Percentiles rank a stretch among this genome's conserved stretches.
Evolutionary conservation across 2,797 vertebrate genomes (phyloP).

Genomic region (Microhierax caerulescens): DNA sequence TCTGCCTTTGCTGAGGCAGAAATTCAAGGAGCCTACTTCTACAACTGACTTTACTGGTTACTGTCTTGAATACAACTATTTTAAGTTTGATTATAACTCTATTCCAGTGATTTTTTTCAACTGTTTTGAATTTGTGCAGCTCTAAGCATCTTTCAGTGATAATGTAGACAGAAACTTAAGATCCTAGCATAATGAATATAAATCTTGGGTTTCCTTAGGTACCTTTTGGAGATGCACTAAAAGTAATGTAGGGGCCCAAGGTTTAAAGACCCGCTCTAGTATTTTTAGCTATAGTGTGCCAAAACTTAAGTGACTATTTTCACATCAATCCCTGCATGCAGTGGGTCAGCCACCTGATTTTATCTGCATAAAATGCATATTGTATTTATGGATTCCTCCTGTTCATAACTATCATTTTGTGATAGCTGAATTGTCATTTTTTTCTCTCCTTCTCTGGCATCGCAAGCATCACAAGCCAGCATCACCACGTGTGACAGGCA

Average conservation of each 20-base stretch:
- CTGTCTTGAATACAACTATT: neutral
- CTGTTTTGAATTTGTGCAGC: neutral
- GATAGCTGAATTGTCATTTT: neutral
- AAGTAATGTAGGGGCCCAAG: neutral
- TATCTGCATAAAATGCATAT: neutral
- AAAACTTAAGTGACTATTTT: neutral
- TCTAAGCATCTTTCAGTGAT: neutral
- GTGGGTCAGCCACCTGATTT: neutral
- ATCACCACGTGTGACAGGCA: neutral
- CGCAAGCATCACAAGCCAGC: neutral
- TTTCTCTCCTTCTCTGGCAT: neutral
- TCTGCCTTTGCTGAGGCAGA: neutral
- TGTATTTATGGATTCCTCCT: neutral
- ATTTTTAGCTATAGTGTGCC: neutral
- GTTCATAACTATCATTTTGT: neutral
- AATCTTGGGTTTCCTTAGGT: neutral
- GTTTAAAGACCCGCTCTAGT: neutral
- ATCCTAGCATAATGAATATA: neutral
- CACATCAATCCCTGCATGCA: neutral
- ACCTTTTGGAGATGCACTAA: neutral
- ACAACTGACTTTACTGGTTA: neutral
- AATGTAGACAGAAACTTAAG: neutral
- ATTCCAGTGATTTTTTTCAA: neutral
- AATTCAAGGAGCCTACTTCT: neutral
- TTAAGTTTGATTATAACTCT: conserved; percentile 16